Base-by-base conservation (phyloP, 1,140 invertebrate species). In the Phthorimaea operculella region DNA sequence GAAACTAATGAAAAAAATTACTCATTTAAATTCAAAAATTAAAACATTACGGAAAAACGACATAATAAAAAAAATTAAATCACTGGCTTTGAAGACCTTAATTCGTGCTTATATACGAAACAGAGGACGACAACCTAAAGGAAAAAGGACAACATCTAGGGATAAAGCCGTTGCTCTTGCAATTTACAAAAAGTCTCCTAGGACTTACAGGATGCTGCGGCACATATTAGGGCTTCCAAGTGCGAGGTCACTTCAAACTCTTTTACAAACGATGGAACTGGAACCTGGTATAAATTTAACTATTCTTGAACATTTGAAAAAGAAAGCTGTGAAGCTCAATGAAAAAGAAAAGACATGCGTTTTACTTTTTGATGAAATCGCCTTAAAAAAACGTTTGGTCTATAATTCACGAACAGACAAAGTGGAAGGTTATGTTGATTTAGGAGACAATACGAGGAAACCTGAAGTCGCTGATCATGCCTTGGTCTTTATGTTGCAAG, bases 331-430 rank as follows among this genome's bases (percentile, higher is more conserved):
- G 16, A 48, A 48, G 16, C n/a, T 48, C 11, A 48, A 48, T 48
- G 14, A 48, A 16, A 48, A 48, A 48, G 45, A 48, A 10, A 48
- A 18, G 16, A 18, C 16, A 48, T 48, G 45, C 17, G 45, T 16
- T 48, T 48, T 48, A 18, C 45, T 48, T 48, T 62, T 59, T 21
- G 57, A 63, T 6, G 57, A 59, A 34, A 63, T 59, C 16, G 47
- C 57, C 2, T 39, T 57, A 16, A 56, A 63, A 51, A 45, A 39
- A 15, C 33, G 54, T 10, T 21, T 63, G 6, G 44, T 59, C 16
- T 57, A 17, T 21, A 57, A 57, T 54, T 7, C 12, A 2, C 33
- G 44, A 0, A 45, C 18, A 21, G 39, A 59, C 10, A 57, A 59
- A 59, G 52, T 63, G 10, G 52, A 57, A 15, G 47, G 53, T 0